Base-by-base conservation (phyloP, 1,140 invertebrate species). In the Aphaenogaster floridana region DNA sequence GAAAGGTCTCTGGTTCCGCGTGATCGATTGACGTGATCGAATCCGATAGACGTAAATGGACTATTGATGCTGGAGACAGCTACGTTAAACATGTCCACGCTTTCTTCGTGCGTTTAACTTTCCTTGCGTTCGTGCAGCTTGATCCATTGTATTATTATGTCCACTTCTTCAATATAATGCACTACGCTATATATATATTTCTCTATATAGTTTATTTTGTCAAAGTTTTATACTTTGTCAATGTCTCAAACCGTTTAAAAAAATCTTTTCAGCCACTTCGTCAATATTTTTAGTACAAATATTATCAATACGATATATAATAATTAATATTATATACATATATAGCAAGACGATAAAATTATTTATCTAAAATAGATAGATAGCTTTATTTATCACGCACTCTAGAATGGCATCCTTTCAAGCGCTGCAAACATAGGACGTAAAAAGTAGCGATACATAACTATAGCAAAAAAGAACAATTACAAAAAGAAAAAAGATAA, bases 41-140 rank as follows among this genome's bases (percentile, higher is more conserved):
- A 36, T 79, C 59, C 21, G 61, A 79, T 66, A 64, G 28, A 79
- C 61, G 4, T 79, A 64, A 66, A 66, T 50, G 28, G 77, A 66
- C 28, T 39, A 52, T 79, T 36, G 76, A 64, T 36, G 5, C 42
- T 34, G 39, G 59, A 79, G 45, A 64, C 42, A 66, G 28, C 34
- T 45, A 21, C n/a, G 59, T 50, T 77, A 48, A 66, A 50, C 59
- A 48, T 34, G 28, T 48, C 76, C 11, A 21, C 21, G 21, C 77
- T 79, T 79, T 79, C 76, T 64, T 64, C 42, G 13, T 42, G 17
- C 39, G 28, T 79, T 79, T 57, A 36, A 17, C 4, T 64, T 79
- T 78, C 17, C 11, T 68, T 21, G 15, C 42, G 9, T 48, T 13
- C 21, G 17, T 6, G 9, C 6, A 15, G 15, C 28, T 52, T 63